Percentiles rank a stretch among this genome's conserved stretches.
Conservation (phyloP, 2,888 invertebrate genomes). For the Epinotia nisella region DNA sequence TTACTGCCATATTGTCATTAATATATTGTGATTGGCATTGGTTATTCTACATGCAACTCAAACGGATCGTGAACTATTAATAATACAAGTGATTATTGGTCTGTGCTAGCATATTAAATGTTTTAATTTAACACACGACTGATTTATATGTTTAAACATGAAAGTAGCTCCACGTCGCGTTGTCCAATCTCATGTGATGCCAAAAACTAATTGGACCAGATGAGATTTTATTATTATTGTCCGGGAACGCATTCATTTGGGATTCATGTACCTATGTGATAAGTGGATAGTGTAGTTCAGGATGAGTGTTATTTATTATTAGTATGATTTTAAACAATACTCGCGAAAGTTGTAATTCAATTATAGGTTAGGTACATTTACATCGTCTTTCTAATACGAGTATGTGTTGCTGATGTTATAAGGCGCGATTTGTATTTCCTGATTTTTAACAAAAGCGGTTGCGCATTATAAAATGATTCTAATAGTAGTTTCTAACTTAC, state of each 20-base stretch:
- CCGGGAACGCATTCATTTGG: no score
- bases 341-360: no score
- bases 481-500: not conserved
- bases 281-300: no score
- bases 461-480: not conserved
- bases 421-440: no score
- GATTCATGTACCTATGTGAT: no score
- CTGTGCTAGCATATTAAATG: slow-evolving; percentile 23
- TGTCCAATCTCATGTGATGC: no score
- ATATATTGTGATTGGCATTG: slow-evolving; percentile 32
- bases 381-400: no score
- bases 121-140: not conserved
- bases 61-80: slow-evolving; percentile 30
- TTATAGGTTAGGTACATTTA: no score
- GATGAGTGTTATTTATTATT: no score
- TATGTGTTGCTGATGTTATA: not conserved
- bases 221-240: no score
- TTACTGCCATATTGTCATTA: slow-evolving; percentile 20
- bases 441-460: not conserved
- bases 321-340: no score
- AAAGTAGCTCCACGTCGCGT: not conserved
- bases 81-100: slow-evolving; percentile 32
- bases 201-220: no score
- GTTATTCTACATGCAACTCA: slow-evolving; percentile 30
- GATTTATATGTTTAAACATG: not conserved